phyloP scores from a whole-genome alignment of 1,140 invertebrate species.

The Zophobas atratus region DNA sequence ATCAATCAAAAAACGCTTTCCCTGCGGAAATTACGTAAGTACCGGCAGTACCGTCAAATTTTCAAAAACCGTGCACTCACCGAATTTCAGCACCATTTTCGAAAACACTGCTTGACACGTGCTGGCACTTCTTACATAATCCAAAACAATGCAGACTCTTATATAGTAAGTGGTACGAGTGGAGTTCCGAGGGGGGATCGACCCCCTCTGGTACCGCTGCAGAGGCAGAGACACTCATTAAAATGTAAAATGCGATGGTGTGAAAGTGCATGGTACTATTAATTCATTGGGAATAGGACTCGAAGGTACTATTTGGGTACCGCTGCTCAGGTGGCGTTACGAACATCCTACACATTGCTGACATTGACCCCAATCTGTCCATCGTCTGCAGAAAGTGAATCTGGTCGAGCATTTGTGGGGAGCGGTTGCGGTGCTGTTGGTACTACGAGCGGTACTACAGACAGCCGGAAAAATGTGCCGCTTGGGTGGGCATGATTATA shows the following conservation, averaged over 20 bases:
- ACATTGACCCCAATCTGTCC: slow-evolving; percentile 43
- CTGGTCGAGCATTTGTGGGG: background rate
- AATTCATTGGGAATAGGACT: no score
- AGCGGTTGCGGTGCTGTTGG: background rate
- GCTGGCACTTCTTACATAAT: slow-evolving; percentile 31
- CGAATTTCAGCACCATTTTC: slow-evolving; percentile 23
- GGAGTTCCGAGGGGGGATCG: background rate
- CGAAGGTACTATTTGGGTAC: slow-evolving; percentile 1
- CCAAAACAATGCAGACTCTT: slow-evolving; percentile 21
- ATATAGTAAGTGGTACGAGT: background rate
- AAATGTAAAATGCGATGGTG: slow-evolving; percentile 5
- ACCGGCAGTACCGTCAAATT: no score
- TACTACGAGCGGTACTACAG: background rate
- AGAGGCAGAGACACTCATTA: slow-evolving; percentile 9
- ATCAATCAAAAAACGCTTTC: slow-evolving; percentile 23
- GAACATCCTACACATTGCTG: slow-evolving; percentile 3
- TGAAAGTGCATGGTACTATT: slow-evolving; percentile 36
- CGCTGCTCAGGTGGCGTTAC: background rate
- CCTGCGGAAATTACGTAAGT: background rate
- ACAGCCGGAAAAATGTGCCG: background rate
- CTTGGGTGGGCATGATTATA: background rate
- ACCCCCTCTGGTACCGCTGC: slow-evolving; percentile 8
- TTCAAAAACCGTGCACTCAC: slow-evolving; percentile 5
- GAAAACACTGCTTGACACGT: slow-evolving; percentile 14
- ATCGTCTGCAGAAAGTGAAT: slow-evolving; percentile 5